Percentiles rank a stretch among this genome's conserved stretches.
These are phyloP conservation scores for Noctua fimbriata DNA, from an alignment of 2,888 invertebrate species.

Conservation along the genomic window DNA sequence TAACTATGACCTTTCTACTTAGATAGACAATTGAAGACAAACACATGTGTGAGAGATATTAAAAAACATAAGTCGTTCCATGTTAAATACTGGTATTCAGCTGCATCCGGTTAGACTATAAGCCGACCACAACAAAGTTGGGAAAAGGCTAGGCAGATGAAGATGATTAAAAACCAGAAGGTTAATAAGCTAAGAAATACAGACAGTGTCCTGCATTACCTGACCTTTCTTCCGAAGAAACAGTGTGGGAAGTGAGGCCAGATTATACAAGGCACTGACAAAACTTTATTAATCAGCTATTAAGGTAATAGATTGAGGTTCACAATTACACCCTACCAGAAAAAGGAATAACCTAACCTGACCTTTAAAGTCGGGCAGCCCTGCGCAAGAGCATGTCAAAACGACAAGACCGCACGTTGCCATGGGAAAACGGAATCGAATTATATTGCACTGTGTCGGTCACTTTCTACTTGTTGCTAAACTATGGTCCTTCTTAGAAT, in stretches of 20 bases:
- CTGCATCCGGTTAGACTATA: too few relatives aligned
- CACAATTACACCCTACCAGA: background rate
- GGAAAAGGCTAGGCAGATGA: background rate
- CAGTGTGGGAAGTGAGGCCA: too few relatives aligned
- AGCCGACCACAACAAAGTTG: background rate
- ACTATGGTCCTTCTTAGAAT: conserved; percentile 17
- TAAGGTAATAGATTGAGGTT: background rate
- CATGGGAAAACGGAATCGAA: conserved; percentile 46
- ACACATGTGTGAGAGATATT: background rate
- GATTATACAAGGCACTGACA: background rate
- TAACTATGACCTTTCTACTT: background rate
- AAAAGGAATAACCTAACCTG: background rate
- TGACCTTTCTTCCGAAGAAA: background rate
- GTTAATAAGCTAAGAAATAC: background rate
- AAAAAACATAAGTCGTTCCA: background rate
- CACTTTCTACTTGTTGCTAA: conserved; percentile 49
- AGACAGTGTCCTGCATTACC: background rate
- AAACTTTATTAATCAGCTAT: background rate
- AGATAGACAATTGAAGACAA: background rate
- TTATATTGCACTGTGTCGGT: conserved; percentile 21
- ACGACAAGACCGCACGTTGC: conserved; percentile 30
- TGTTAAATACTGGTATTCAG: background rate
- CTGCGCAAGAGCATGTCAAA: conserved; percentile 42
- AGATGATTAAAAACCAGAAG: background rate
- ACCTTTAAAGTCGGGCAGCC: conserved; percentile 35